phyloP scores from a whole-genome alignment of 2,797 vertebrate genomes.

The Xiphorhynchus erythropygius region DNA sequence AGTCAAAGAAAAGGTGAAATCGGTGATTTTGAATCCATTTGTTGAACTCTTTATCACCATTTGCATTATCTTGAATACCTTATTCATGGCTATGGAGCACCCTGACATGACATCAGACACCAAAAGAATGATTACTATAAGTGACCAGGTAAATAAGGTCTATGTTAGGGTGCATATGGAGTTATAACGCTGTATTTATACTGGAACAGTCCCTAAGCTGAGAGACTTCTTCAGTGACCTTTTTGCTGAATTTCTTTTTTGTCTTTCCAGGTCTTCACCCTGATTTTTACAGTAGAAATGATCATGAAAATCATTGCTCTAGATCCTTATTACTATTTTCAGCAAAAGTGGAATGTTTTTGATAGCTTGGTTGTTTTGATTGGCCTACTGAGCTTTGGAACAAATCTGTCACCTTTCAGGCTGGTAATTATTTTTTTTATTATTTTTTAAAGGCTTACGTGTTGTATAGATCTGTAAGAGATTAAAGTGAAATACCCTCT shows the following conservation, averaged over 20 bases:
- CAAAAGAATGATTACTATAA: conserved; percentile 75
- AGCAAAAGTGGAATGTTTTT: conserved; percentile 75
- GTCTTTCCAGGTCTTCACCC: conserved; percentile 68
- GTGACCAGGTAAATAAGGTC: conserved; percentile 81
- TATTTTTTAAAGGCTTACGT: not conserved
- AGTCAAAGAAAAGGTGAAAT: conserved; percentile 82
- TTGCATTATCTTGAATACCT: conserved; percentile 90
- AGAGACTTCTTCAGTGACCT: not conserved
- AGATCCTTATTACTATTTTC: conserved; percentile 79
- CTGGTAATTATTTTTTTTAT: conserved; percentile 36
- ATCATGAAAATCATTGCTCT: conserved; percentile 76
- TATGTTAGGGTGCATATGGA: not conserved
- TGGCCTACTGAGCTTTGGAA: conserved; percentile 26
- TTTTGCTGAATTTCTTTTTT: not conserved
- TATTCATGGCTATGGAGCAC: conserved; percentile 90
- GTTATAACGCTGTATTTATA: not conserved
- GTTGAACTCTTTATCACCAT: conserved; percentile 87
- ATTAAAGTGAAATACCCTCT: not conserved
- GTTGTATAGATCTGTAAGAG: not conserved
- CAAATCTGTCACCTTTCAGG: conserved; percentile 21
- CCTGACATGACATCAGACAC: conserved; percentile 69
- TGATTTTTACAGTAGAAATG: conserved; percentile 76
- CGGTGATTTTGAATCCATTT: conserved; percentile 87
- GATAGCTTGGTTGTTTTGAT: conserved; percentile 71
- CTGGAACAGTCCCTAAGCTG: not conserved